Percentiles rank a stretch among this genome's conserved stretches.
Conservation (phyloP, 2,113 vertebrate genomes). For the Heterotilapia buettikoferi region DNA sequence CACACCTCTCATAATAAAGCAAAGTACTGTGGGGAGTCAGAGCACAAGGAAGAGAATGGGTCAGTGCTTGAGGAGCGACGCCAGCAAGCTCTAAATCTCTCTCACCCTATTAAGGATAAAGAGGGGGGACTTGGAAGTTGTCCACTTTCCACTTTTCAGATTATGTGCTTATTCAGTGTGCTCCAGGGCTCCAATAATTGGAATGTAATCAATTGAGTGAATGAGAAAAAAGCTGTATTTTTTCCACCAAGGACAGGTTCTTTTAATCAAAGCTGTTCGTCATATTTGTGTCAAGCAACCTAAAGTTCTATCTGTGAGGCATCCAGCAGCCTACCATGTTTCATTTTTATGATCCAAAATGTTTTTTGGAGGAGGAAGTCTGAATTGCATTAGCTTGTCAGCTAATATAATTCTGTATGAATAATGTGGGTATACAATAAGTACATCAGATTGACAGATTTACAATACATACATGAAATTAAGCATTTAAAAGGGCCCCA, state of each 20-base stretch:
- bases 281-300: neutral
- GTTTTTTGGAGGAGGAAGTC: neutral
- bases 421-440: neutral
- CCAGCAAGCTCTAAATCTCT: conserved; percentile 1
- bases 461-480: neutral
- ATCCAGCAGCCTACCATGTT: neutral
- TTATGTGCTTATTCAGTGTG: neutral
- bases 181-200: neutral
- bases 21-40: neutral
- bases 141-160: conserved; percentile 9
- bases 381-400: neutral
- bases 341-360: neutral
- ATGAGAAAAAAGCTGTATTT: neutral
- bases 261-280: conserved; percentile 1
- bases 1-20: neutral
- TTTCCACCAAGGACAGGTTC: neutral
- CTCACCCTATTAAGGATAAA: neutral
- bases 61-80: neutral
- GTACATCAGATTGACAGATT: neutral
- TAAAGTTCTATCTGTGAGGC: neutral
- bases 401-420: neutral
- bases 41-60: neutral
- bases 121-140: neutral
- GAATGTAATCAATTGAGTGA: conserved; percentile 9
- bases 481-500: neutral